Conservation (phyloP, 2,888 invertebrate species). For the Acleris laterana region DNA sequence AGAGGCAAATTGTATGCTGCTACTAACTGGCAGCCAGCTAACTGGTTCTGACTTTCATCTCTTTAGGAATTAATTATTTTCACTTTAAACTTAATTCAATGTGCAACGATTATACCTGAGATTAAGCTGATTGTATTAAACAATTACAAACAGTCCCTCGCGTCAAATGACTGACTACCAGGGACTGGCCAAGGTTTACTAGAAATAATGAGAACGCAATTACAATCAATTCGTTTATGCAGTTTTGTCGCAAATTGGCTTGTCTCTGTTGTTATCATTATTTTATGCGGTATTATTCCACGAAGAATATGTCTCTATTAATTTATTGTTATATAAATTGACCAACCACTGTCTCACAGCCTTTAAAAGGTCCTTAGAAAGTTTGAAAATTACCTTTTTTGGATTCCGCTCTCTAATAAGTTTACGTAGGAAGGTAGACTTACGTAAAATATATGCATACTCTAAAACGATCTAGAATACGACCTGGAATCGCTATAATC, state of each 20-base stretch:
- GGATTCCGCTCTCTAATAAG: slow-evolving; percentile 39
- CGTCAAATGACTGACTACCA: no score
- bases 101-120: no score
- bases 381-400: slow-evolving; percentile 46
- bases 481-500: background rate
- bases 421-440: slow-evolving; percentile 38
- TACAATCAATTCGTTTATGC: no score
- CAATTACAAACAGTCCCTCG: no score
- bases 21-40: no score
- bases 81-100: no score
- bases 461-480: slow-evolving; percentile 7
- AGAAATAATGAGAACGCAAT: no score
- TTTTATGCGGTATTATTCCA: slow-evolving; percentile 5
- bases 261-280: background rate
- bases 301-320: background rate
- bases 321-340: slow-evolving; percentile 52
- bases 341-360: slow-evolving; percentile 44
- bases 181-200: no score
- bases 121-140: no score
- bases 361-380: slow-evolving; percentile 45
- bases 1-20: no score
- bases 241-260: background rate
- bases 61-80: no score
- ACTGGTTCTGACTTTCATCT: no score
- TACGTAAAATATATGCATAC: slow-evolving; percentile 2